phyloP scores from a whole-genome alignment of 92 coral and sea anemone species.

The Porites rus region DNA sequence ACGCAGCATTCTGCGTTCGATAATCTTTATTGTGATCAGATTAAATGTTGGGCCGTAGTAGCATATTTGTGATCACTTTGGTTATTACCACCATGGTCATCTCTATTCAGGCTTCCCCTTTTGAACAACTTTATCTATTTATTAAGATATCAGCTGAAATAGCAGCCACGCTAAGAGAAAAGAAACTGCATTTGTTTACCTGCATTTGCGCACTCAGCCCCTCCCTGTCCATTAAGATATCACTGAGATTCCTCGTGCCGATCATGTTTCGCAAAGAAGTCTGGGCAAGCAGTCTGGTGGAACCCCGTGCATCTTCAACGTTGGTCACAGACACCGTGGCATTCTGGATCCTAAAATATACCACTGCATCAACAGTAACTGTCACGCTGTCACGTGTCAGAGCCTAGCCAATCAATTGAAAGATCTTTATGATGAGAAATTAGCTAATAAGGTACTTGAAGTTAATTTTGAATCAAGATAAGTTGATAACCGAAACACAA shows the following conservation, averaged over 20 bases:
- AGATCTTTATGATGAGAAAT: neutral
- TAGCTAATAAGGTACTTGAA: no score
- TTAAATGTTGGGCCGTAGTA: no score
- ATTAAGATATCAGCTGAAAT: no score
- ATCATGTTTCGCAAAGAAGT: conserved; percentile 98
- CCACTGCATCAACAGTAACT: conserved; percentile 99
- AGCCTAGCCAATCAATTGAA: conserved; percentile 59
- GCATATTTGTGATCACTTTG: no score
- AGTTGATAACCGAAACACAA: neutral
- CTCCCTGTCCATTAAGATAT: conserved; percentile 89
- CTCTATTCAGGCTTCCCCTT: neutral
- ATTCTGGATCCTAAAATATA: conserved; percentile 94
- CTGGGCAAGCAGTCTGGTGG: conserved; percentile 96
- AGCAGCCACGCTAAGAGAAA: no score
- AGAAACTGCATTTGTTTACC: conserved; percentile 39
- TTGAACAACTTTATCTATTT: no score
- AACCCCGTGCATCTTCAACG: conserved; percentile 86
- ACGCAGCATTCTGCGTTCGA: no score
- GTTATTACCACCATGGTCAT: neutral
- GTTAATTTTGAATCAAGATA: neutral
- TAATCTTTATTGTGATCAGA: no score
- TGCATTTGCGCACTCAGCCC: conserved; percentile 87
- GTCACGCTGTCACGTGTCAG: conserved; percentile 98
- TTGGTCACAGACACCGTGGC: conserved; percentile 97
- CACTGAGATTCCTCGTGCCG: conserved; percentile 90